Conservation (phyloP, 1,140 invertebrate genomes). For the Metopolophium dirhodum region DNA sequence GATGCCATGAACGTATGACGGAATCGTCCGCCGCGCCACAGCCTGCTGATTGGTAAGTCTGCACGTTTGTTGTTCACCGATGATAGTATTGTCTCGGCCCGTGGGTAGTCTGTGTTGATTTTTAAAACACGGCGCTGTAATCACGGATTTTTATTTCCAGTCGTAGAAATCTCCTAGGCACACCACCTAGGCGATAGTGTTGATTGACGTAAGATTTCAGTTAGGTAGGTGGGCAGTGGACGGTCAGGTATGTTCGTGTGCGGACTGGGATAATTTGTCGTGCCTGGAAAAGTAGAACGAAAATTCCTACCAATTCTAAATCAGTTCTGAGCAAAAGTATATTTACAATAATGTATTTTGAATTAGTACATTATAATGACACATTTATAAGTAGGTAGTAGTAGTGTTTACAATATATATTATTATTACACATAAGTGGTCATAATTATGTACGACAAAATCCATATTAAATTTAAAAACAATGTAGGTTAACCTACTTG, state of each 20-base stretch:
- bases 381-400: no score
- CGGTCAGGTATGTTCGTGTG: no score
- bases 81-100: no score
- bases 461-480: not conserved
- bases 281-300: no score
- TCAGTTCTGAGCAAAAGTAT: no score
- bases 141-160: not conserved
- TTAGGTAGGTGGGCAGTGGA: no score
- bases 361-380: not conserved
- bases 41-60: constrained; percentile 12
- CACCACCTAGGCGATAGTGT: no score
- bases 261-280: no score
- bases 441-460: not conserved
- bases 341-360: no score
- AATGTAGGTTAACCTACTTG: not conserved
- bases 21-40: not conserved
- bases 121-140: not conserved
- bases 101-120: not conserved
- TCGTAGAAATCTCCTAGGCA: not conserved
- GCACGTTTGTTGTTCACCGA: not conserved
- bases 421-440: not conserved
- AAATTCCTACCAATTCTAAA: no score
- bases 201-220: no score
- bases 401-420: not conserved
- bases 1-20: constrained; percentile 40